Percentiles rank a stretch among this genome's conserved stretches.
These are phyloP conservation scores for Actinernus sp. DNA, from an alignment of 92 coral and sea anemone genomes.

Conservation along the genomic window DNA sequence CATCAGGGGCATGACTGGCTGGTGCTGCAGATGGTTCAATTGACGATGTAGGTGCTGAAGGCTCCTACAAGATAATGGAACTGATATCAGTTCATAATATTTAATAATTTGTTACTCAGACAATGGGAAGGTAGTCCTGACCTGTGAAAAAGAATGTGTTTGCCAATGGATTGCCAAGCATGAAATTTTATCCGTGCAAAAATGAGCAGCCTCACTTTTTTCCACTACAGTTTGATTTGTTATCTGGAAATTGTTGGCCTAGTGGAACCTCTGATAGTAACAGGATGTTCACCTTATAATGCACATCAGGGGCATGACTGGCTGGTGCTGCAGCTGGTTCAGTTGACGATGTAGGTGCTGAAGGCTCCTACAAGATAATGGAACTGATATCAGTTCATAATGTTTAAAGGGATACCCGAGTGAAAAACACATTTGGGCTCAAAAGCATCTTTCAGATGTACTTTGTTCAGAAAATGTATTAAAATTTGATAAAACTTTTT, in stretches of 20 bases:
- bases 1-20: not conserved
- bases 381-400: not conserved
- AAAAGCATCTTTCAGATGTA: too few species aligned
- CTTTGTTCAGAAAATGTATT: too few species aligned
- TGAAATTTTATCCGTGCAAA: too few species aligned
- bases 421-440: too few species aligned
- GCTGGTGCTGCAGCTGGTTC: not conserved
- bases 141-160: too few species aligned
- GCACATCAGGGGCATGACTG: not conserved
- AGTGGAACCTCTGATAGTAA: not conserved
- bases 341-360: not conserved
- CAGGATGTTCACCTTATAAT: slow-evolving; percentile 1
- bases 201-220: too few species aligned
- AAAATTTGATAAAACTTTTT: too few species aligned
- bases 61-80: not conserved
- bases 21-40: not conserved
- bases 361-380: slow-evolving; percentile 1
- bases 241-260: not conserved
- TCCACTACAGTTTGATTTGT: too few species aligned
- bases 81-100: not conserved
- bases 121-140: too few species aligned
- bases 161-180: too few species aligned
- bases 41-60: slow-evolving; percentile 2
- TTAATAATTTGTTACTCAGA: too few species aligned
- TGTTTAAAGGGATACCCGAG: too few species aligned